These are phyloP conservation scores for Rhadina sibilatrix DNA, from an alignment of 2,113 vertebrate species.

Conservation along the genomic window DNA sequence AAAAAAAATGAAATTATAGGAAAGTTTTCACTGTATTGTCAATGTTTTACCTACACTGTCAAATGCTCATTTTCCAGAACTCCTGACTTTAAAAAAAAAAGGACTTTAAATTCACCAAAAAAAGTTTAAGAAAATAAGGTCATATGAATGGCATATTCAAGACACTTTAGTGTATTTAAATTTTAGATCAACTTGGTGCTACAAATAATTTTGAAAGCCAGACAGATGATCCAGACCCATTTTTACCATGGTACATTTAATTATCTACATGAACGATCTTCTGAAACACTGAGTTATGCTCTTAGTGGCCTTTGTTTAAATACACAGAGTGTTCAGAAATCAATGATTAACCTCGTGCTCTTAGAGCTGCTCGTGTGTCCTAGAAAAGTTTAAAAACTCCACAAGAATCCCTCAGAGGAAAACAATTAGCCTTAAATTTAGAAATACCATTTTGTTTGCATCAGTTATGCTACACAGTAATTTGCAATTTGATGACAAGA, in stretches of 20 bases:
- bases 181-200: neutral
- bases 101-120: neutral
- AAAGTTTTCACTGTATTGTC: neutral
- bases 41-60: neutral
- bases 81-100: neutral
- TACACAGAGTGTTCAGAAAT: neutral
- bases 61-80: neutral
- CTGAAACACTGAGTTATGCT: neutral
- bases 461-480: neutral
- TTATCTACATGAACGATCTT: neutral
- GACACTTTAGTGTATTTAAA: neutral
- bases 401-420: neutral
- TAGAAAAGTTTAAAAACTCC: neutral
- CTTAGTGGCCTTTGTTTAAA: neutral
- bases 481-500: constrained; percentile 19
- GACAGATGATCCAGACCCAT: neutral
- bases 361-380: neutral
- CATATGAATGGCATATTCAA: neutral
- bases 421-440: neutral
- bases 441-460: neutral
- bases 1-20: neutral
- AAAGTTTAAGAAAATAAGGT: neutral
- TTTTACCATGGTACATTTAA: neutral
- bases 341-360: neutral
- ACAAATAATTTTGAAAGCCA: neutral